Conservation (phyloP, 2,888 invertebrate species). For the Boloria selene region DNA sequence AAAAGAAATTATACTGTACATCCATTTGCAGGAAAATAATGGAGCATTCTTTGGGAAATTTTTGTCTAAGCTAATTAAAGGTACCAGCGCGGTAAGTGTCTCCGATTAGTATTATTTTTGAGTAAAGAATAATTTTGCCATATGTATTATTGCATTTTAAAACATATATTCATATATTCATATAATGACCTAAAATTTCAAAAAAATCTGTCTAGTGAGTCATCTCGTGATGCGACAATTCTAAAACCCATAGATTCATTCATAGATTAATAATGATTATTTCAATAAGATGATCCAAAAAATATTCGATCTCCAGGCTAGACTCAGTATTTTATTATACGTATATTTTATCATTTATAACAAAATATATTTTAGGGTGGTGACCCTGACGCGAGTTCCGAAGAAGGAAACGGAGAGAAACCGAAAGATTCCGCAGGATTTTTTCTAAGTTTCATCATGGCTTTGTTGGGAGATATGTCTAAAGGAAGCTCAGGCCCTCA, state of each 20-base stretch:
- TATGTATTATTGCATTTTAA: too few relatives aligned
- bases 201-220: too few relatives aligned
- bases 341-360: too few relatives aligned
- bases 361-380: slow-evolving; percentile 52
- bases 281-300: too few relatives aligned
- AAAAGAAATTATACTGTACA: not conserved
- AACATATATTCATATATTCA: too few relatives aligned
- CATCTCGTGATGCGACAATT: not conserved
- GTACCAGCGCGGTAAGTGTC: slow-evolving; percentile 69
- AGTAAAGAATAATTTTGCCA: too few relatives aligned
- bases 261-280: too few relatives aligned
- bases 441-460: slow-evolving; percentile 62
- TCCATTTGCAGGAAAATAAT: slow-evolving; percentile 69
- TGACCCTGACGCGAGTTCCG: slow-evolving; percentile 55
- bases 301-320: too few relatives aligned
- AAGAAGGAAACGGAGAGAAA: slow-evolving; percentile 51
- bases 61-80: slow-evolving; percentile 67
- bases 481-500: slow-evolving; percentile 60
- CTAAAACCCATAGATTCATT: not conserved
- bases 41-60: slow-evolving; percentile 75
- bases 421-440: slow-evolving; percentile 67
- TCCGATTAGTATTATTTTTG: not conserved
- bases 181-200: too few relatives aligned
- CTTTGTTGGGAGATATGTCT: slow-evolving; percentile 71
- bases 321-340: too few relatives aligned